Percentiles rank a stretch among this genome's conserved stretches.
Conservation (phyloP, 1,140 invertebrate genomes). For the Marisa cornuarietis region DNA sequence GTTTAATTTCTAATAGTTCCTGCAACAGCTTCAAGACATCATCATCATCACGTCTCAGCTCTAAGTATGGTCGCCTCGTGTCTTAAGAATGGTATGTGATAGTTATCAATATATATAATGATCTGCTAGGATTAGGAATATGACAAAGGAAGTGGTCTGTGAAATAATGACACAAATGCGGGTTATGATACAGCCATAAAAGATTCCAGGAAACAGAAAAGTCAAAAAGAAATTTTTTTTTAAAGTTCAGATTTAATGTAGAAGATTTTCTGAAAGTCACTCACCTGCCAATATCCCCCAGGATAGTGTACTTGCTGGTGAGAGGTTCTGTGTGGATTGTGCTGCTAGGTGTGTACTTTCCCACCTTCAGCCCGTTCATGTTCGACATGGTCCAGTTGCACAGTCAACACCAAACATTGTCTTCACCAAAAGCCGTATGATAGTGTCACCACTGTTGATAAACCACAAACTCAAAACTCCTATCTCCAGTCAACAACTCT, state of each 20-base stretch:
- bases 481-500: not conserved
- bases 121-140: no score
- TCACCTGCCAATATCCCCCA: constrained; percentile 54
- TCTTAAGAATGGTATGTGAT: no score
- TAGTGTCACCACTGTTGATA: not conserved
- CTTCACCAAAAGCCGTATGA: constrained; percentile 1
- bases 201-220: not conserved
- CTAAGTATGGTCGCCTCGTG: no score
- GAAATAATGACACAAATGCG: no score
- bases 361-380: constrained; percentile 36
- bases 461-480: not conserved
- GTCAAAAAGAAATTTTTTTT: not conserved
- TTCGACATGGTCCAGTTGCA: constrained; percentile 6
- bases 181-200: no score
- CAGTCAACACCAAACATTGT: not conserved
- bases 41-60: no score
- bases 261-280: not conserved
- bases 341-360: constrained; percentile 44
- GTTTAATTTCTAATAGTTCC: no score
- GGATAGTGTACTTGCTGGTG: constrained; percentile 46
- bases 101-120: no score
- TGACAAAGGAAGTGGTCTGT: no score
- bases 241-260: not conserved
- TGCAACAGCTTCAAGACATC: no score
- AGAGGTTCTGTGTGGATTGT: constrained; percentile 43